Percentiles rank a stretch among this genome's conserved stretches.
phyloP scores from a whole-genome alignment of 2,113 vertebrate species.

The Rallus limicola region DNA sequence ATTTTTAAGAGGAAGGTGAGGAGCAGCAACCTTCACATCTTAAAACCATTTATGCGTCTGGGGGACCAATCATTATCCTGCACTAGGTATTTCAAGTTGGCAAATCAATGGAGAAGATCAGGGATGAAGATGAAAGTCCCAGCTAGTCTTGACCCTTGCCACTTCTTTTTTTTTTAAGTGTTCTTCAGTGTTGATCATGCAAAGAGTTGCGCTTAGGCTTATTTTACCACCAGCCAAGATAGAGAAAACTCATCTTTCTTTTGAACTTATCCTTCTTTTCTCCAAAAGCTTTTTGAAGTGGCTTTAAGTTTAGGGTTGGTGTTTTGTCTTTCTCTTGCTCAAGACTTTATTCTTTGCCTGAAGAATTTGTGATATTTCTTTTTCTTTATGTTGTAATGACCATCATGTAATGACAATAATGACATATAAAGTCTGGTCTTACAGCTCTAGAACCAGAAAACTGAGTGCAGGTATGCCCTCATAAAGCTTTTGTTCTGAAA shows the following conservation, averaged over 20 bases:
- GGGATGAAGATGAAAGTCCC: constrained; percentile 57
- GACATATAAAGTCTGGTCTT: neutral
- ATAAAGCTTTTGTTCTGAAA: constrained; percentile 28
- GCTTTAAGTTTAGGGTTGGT: constrained; percentile 36
- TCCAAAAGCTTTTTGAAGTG: constrained; percentile 55
- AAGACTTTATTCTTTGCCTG: constrained; percentile 31
- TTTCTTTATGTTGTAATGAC: constrained; percentile 20
- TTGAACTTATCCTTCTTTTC: constrained; percentile 49
- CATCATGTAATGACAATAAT: neutral
- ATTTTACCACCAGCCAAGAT: constrained; percentile 61
- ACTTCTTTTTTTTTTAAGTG: constrained; percentile 43
- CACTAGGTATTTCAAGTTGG: constrained; percentile 40
- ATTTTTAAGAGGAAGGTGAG: neutral
- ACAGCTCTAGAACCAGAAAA: neutral
- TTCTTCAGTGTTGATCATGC: constrained; percentile 58
- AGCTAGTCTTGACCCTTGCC: constrained; percentile 61
- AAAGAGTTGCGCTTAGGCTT: constrained; percentile 39
- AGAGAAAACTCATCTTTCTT: constrained; percentile 39
- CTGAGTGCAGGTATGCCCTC: neutral
- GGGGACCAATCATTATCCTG: constrained; percentile 44
- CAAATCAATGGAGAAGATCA: constrained; percentile 63
- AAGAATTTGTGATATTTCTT: constrained; percentile 24
- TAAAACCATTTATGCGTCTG: constrained; percentile 36
- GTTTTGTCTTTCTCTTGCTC: constrained; percentile 43
- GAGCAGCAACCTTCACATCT: constrained; percentile 38